Evolutionary conservation across 2,797 vertebrate genomes (phyloP), one percentile per base, ranked within the genome.

Genomic region (Alauda arvensis): DNA sequence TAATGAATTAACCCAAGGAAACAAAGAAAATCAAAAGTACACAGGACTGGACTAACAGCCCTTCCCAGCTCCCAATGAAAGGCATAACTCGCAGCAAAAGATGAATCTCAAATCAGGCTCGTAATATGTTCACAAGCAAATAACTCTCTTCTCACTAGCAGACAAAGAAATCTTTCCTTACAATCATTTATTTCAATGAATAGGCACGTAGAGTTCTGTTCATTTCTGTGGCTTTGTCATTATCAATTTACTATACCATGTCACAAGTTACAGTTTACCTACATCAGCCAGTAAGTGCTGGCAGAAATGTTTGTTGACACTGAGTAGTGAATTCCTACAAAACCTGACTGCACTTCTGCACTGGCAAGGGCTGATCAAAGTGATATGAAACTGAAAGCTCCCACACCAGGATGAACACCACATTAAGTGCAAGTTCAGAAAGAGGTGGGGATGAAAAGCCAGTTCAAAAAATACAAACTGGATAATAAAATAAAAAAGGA

Each of bases 401-500:
- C 75, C 76, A 90, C 48, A 74, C 66, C 55, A 28, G 86, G 65
- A 94, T 87, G 94, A 95, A 71, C 71, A 83, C 53, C 53, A 87
- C 56, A 45, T 78, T 81, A 95, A 88, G 77, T 29, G 62, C 39
- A 89, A 84, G 70, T 83, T 82, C 89, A 90, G 53, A 80, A 89
- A 59, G 79, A 94, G 59, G 39, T 77, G 43, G 25, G 51, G 66
- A 94, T 85, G 63, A 63, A 88, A 95, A 94, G 42, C 82, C 60
- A 77, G 45, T 86, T 90, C 91, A 95, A 94, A 91, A 95, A 92
- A 83, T 83, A 90, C 87, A 86, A 95, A 87, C 75, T 80, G 67
- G 72, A 85, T 88, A 93, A 93, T 70, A 78, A 91, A 93, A 95
- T 83, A 87, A 92, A 91, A 92, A 79, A 77, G 66, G 19, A 86